A percentile compares a stretch with the other conserved stretches of the same genome.
These are phyloP conservation scores for Trissolcus basalis DNA, from an alignment of 1,140 invertebrate species.

Conservation along the genomic window DNA sequence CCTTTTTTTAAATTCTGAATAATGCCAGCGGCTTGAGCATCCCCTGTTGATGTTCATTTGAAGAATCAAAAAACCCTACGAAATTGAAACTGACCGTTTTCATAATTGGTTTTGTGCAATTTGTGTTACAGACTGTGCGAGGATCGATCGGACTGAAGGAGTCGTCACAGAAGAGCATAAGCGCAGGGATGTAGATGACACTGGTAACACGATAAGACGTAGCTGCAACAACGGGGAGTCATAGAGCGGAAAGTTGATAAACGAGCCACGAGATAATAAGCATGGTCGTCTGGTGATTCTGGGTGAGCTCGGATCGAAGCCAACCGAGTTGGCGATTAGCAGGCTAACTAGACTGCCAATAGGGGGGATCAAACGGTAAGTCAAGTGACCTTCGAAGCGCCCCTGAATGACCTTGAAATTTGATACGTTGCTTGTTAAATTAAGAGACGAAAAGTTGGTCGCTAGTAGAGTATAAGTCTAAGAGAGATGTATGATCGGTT, in stretches of 20 bases:
- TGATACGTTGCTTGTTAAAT: not conserved
- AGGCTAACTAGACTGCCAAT: constrained; percentile 11
- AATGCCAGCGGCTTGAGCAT: too few relatives aligned
- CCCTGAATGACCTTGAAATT: not conserved
- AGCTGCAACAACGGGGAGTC: constrained; percentile 21
- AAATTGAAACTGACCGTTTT: too few relatives aligned
- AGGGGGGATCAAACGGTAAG: constrained; percentile 12
- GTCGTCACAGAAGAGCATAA: constrained; percentile 53
- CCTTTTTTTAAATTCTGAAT: too few relatives aligned
- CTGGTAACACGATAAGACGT: constrained; percentile 40
- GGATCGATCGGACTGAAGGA: constrained; percentile 52
- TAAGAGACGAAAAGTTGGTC: too few relatives aligned
- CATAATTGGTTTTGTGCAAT: constrained; percentile 24
- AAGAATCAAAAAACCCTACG: too few relatives aligned
- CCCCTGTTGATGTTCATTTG: too few relatives aligned
- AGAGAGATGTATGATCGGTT: not conserved
- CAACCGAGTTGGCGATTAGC: constrained; percentile 39
- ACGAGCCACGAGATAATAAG: constrained; percentile 30
- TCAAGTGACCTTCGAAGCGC: too few relatives aligned
- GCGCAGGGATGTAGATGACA: constrained; percentile 43
- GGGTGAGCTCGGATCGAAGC: constrained; percentile 40
- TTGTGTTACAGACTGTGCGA: constrained; percentile 53
- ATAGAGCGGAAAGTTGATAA: constrained; percentile 21
- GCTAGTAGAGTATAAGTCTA: too few relatives aligned
- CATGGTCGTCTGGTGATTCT: constrained; percentile 52